Percentiles rank a stretch among this genome's conserved stretches.
phyloP scores from a whole-genome alignment of 2,888 invertebrate genomes.

The Theretra japonica region DNA sequence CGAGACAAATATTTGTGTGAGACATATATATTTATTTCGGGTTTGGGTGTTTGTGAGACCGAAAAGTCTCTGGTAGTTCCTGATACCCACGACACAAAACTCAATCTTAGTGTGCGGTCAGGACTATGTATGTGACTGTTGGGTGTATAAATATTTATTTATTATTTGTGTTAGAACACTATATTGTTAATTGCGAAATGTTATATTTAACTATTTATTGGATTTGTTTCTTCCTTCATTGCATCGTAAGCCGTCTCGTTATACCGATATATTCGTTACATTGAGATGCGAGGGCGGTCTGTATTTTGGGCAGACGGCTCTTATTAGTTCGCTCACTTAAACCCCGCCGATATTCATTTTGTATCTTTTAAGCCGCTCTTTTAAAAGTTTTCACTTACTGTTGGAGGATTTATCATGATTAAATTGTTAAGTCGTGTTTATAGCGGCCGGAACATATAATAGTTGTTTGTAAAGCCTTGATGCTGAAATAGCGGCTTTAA shows the following conservation, averaged over 20 bases:
- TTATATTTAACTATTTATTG: too few species aligned
- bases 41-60: too few species aligned
- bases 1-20: too few species aligned
- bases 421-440: slow-evolving; percentile 26
- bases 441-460: background rate
- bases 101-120: too few species aligned
- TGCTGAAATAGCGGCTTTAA: background rate
- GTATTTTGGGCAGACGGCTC: slow-evolving; percentile 22
- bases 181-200: too few species aligned
- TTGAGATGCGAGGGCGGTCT: background rate
- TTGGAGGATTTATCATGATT: slow-evolving; percentile 18
- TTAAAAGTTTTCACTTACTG: slow-evolving; percentile 29
- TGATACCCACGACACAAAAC: too few species aligned
- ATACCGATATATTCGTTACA: background rate
- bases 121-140: too few species aligned
- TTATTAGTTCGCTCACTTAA: slow-evolving; percentile 40
- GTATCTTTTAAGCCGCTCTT: slow-evolving; percentile 34
- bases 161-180: too few species aligned
- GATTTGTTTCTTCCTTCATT: too few species aligned
- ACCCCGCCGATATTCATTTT: slow-evolving; percentile 37
- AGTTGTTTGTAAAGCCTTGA: background rate
- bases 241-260: background rate
- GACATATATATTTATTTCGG: too few species aligned
- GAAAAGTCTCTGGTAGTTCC: too few species aligned
- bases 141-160: too few species aligned